Evolutionary conservation across 2,888 invertebrate species (phyloP).

Genomic region (Graphium colonna): DNA sequence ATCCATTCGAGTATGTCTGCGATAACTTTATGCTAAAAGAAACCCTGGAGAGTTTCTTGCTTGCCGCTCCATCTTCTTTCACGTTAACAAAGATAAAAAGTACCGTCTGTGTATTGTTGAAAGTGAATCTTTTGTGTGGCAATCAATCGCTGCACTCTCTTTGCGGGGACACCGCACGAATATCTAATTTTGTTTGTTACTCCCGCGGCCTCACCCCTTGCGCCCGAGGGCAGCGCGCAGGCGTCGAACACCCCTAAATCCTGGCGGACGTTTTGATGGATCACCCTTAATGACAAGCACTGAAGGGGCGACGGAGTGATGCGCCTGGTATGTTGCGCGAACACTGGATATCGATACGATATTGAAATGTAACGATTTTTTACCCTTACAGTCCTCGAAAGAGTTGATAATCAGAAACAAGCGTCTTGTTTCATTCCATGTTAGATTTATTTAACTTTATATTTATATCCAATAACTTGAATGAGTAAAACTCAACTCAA

Average conservation of each 20-base stretch:
- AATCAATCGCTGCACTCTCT: conserved; percentile 73
- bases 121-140: conserved; percentile 51
- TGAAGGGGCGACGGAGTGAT: conserved; percentile 61
- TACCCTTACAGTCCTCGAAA: too few relatives aligned
- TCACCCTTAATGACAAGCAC: conserved; percentile 79
- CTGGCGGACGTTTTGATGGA: conserved; percentile 78
- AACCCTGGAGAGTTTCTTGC: background rate
- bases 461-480: too few relatives aligned
- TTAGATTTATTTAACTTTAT: too few relatives aligned
- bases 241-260: conserved; percentile 75
- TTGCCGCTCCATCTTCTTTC: background rate
- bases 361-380: too few relatives aligned
- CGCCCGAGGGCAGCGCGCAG: conserved; percentile 49
- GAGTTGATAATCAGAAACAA: too few relatives aligned
- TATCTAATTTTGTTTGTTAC: conserved; percentile 77
- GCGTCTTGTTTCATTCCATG: too few relatives aligned
- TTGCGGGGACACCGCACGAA: conserved; percentile 74
- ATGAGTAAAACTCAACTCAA: too few relatives aligned
- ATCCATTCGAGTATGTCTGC: background rate
- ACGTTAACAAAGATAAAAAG: background rate
- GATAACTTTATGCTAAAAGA: background rate
- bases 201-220: conserved; percentile 34
- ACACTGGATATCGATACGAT: conserved; percentile 27
- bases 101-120: background rate
- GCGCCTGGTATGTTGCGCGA: conserved; percentile 26